Conservation (phyloP, 2,888 invertebrate species). For the Synanthedon tipuliformis region DNA sequence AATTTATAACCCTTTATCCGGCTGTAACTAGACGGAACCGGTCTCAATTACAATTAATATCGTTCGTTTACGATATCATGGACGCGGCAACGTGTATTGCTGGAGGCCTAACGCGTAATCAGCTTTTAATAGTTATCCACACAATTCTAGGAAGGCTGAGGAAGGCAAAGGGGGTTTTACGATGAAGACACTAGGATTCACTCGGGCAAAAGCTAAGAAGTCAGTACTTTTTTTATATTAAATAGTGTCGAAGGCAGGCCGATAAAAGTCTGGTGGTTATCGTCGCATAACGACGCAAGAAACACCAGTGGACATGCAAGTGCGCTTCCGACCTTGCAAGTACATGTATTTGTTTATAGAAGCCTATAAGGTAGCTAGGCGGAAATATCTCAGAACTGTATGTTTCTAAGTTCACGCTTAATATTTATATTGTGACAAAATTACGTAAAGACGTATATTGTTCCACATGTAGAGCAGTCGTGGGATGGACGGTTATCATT, state of each 20-base stretch:
- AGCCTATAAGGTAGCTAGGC: too few relatives aligned
- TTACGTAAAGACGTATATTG: background rate
- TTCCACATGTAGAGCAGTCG: background rate
- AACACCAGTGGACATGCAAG: too few relatives aligned
- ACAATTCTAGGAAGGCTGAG: too few relatives aligned
- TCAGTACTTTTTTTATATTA: background rate
- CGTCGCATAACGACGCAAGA: too few relatives aligned
- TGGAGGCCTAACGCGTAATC: background rate
- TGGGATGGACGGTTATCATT: background rate
- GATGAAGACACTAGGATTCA: background rate
- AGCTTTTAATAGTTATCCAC: too few relatives aligned
- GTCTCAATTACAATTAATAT: constrained; percentile 1
- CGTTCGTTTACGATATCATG: background rate
- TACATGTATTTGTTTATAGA: too few relatives aligned
- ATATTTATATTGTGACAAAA: background rate
- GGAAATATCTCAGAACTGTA: too few relatives aligned
- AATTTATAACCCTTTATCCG: constrained; percentile 18
- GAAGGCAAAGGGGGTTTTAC: too few relatives aligned
- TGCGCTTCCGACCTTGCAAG: too few relatives aligned
- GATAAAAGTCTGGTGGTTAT: too few relatives aligned
- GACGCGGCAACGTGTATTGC: background rate
- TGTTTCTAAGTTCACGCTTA: too few relatives aligned
- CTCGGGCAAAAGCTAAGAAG: background rate
- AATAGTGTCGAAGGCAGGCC: too few relatives aligned
- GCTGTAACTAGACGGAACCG: constrained; percentile 6